Conservation (phyloP, 1,140 invertebrate genomes). For the Muscidifurax raptorellus region DNA sequence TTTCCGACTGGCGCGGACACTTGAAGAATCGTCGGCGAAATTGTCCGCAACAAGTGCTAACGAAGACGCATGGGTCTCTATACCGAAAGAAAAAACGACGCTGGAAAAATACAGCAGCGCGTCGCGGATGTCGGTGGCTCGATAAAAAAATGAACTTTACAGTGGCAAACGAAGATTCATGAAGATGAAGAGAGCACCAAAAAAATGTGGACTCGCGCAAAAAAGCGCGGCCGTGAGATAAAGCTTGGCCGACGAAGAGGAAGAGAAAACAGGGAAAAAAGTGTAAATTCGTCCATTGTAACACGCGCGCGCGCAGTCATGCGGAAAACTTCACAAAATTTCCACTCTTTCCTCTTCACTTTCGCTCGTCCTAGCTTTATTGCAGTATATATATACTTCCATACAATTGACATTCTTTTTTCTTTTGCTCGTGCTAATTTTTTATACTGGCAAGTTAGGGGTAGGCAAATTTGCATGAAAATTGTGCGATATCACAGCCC, state of each 20-base stretch:
- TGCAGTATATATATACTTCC: too few relatives aligned
- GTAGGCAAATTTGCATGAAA: too few relatives aligned
- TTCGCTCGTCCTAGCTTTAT: neutral
- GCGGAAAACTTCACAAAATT: constrained; percentile 19
- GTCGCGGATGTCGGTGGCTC: neutral
- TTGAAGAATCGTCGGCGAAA: neutral
- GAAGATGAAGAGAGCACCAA: constrained; percentile 13
- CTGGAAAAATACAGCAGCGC: neutral
- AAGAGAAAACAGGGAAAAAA: neutral
- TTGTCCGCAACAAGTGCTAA: constrained; percentile 30
- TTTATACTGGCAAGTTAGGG: too few relatives aligned
- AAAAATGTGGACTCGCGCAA: neutral
- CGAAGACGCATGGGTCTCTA: constrained; percentile 20
- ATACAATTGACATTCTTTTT: neutral
- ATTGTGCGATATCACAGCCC: too few relatives aligned
- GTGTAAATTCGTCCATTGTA: neutral
- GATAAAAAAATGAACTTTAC: constrained; percentile 29
- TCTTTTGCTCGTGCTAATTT: neutral
- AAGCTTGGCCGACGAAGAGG: neutral
- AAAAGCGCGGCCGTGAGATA: neutral
- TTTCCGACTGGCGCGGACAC: neutral
- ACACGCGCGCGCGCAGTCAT: neutral
- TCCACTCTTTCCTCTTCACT: neutral
- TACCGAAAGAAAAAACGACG: neutral
- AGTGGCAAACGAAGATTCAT: constrained; percentile 41